Evolutionary conservation across 1,140 invertebrate species (phyloP).

Genomic region (Hirudo medicinalis): DNA sequence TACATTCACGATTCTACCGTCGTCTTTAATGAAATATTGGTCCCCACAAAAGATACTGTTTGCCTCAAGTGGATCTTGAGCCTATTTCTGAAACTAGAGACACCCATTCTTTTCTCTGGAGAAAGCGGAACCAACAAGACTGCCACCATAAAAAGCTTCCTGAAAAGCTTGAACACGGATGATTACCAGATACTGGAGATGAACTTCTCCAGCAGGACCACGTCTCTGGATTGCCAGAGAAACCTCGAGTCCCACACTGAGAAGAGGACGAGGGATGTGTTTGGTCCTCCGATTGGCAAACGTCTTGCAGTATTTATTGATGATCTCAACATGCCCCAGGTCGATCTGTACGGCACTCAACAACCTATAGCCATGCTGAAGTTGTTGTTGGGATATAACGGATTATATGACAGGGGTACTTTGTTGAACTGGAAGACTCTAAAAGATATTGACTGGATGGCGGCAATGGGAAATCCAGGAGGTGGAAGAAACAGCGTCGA

Average conservation of each 20-base stretch:
- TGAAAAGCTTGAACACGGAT: slow-evolving; percentile 53
- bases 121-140: slow-evolving; percentile 82
- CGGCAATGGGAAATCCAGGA: slow-evolving; percentile 55
- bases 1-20: slow-evolving; percentile 58
- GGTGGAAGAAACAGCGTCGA: slow-evolving; percentile 76
- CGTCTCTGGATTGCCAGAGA: slow-evolving; percentile 70
- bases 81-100: slow-evolving; percentile 60
- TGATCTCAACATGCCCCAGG: slow-evolving; percentile 84
- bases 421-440: slow-evolving; percentile 75
- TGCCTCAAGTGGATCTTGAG: slow-evolving; percentile 61
- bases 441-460: slow-evolving; percentile 55
- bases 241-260: slow-evolving; percentile 71
- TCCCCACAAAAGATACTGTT: slow-evolving; percentile 73
- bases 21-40: slow-evolving; percentile 69
- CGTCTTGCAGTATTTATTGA: slow-evolving; percentile 76
- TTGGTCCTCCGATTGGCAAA: slow-evolving; percentile 71
- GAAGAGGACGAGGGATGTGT: slow-evolving; percentile 74
- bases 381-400: slow-evolving; percentile 65
- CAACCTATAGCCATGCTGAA: slow-evolving; percentile 80
- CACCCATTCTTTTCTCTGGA: slow-evolving; percentile 67
- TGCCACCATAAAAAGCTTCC: slow-evolving; percentile 66
- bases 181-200: slow-evolving; percentile 55
- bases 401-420: slow-evolving; percentile 74
- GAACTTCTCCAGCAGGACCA: slow-evolving; percentile 78
- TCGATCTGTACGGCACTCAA: slow-evolving; percentile 73